Percentiles rank a stretch among this genome's conserved stretches.
phyloP scores from a whole-genome alignment of 2,797 vertebrate species.

The Acanthopagrus latus region DNA sequence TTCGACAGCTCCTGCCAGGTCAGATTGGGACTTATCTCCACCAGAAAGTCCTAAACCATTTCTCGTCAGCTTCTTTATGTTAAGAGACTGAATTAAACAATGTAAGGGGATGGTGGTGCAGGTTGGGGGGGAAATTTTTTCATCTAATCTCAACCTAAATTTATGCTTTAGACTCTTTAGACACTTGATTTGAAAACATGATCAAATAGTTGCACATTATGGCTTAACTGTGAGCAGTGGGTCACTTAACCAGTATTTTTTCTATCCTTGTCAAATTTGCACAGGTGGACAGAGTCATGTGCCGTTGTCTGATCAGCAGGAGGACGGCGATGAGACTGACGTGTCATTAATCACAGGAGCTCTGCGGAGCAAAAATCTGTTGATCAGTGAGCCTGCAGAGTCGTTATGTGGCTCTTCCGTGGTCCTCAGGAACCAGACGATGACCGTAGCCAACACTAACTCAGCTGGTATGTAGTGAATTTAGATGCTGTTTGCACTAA shows the following conservation, averaged over 20 bases:
- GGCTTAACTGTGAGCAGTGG: no score
- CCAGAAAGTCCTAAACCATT: neutral
- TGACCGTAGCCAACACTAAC: constrained; percentile 83
- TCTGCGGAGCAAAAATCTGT: constrained; percentile 77
- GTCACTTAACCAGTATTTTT: neutral
- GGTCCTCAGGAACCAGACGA: constrained; percentile 82
- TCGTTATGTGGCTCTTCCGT: constrained; percentile 59
- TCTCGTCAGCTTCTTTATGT: neutral
- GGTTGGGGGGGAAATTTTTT: no score
- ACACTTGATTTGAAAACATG: no score
- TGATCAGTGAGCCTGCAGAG: constrained; percentile 31
- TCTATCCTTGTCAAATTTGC: neutral
- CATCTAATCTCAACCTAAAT: no score
- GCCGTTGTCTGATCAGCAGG: constrained; percentile 78
- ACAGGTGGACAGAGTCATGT: constrained; percentile 89
- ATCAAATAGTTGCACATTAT: no score
- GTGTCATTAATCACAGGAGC: constrained; percentile 94
- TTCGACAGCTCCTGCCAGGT: constrained; percentile 93
- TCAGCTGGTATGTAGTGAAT: constrained; percentile 79
- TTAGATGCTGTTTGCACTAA: neutral
- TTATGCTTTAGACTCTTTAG: no score
- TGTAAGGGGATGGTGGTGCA: no score
- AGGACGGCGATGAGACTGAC: constrained; percentile 80
- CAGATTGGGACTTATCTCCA: constrained; percentile 6
- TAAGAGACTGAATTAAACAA: neutral